A percentile compares a stretch with the other conserved stretches of the same genome.
These are phyloP conservation scores for Rhinoderma darwinii DNA, from an alignment of 2,113 vertebrate species.

Conservation along the genomic window DNA sequence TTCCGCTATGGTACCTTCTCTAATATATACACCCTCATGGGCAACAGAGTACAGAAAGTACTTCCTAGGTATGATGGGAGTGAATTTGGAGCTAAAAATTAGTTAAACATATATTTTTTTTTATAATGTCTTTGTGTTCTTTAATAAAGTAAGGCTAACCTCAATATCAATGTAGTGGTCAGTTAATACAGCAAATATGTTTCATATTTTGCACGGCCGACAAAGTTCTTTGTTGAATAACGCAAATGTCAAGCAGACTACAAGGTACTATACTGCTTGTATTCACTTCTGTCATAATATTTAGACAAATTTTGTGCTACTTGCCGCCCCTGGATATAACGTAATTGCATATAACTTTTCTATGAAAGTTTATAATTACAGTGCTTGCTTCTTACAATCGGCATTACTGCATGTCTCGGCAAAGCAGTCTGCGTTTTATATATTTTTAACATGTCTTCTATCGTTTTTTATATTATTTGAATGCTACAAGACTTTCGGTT, in stretches of 20 bases:
- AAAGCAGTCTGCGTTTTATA: background rate
- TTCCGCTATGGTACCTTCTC: background rate
- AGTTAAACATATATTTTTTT: background rate
- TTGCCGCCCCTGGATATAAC: background rate
- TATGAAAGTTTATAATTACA: slow-evolving; percentile 26
- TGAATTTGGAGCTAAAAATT: background rate
- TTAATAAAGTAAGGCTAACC: background rate
- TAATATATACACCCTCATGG: background rate
- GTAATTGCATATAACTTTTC: background rate
- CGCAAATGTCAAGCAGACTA: background rate
- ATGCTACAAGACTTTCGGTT: background rate
- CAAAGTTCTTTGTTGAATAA: background rate
- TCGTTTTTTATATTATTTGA: background rate
- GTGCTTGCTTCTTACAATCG: background rate
- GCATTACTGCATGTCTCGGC: slow-evolving; percentile 2
- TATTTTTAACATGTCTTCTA: background rate
- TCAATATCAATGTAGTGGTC: background rate
- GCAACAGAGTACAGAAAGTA: no score
- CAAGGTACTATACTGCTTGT: background rate
- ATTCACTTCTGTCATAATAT: slow-evolving; percentile 21
- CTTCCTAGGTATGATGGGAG: background rate
- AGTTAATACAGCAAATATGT: background rate
- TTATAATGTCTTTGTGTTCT: background rate
- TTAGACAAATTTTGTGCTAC: slow-evolving; percentile 8
- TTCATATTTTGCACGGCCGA: background rate